phyloP scores from a whole-genome alignment of 2,888 invertebrate species.

The Diarsia dahlii region DNA sequence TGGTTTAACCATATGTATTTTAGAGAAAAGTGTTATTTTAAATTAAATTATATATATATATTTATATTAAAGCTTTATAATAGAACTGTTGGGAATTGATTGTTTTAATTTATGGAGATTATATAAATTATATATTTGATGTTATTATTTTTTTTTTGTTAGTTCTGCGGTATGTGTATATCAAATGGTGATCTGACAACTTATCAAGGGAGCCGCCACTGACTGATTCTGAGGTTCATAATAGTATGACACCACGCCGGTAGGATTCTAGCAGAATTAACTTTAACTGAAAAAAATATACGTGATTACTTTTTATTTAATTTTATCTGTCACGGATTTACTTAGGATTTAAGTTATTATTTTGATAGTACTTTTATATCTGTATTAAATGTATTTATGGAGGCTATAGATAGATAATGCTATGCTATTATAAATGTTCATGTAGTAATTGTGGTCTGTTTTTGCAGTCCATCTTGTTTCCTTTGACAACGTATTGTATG shows the following conservation, averaged over 20 bases:
- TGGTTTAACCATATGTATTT: slow-evolving; percentile 73
- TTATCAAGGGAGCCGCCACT: slow-evolving; percentile 19
- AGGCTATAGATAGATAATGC: slow-evolving; percentile 54
- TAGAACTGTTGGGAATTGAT: slow-evolving; percentile 60
- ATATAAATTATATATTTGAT: slow-evolving; percentile 27
- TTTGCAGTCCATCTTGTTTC: slow-evolving; percentile 53
- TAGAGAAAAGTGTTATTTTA: slow-evolving; percentile 64
- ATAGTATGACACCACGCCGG: neutral
- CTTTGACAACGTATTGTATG: slow-evolving; percentile 60
- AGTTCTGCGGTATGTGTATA: slow-evolving; percentile 34
- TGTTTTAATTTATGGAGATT: slow-evolving; percentile 49
- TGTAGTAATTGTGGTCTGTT: slow-evolving; percentile 50
- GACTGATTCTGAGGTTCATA: slow-evolving; percentile 34
- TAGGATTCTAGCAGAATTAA: slow-evolving; percentile 43
- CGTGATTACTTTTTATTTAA: slow-evolving; percentile 57
- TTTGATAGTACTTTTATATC: slow-evolving; percentile 62
- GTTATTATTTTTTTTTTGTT: slow-evolving; percentile 31
- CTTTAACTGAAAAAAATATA: slow-evolving; percentile 49
- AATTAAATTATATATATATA: slow-evolving; percentile 40
- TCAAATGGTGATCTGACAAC: slow-evolving; percentile 24
- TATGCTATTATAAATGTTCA: slow-evolving; percentile 53
- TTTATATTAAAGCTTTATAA: slow-evolving; percentile 64
- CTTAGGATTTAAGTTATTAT: slow-evolving; percentile 57
- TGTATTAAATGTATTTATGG: slow-evolving; percentile 38
- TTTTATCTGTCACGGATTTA: slow-evolving; percentile 47